Base-by-base conservation (phyloP, 2,113 vertebrate species). In the Ardeotis arabs region DNA sequence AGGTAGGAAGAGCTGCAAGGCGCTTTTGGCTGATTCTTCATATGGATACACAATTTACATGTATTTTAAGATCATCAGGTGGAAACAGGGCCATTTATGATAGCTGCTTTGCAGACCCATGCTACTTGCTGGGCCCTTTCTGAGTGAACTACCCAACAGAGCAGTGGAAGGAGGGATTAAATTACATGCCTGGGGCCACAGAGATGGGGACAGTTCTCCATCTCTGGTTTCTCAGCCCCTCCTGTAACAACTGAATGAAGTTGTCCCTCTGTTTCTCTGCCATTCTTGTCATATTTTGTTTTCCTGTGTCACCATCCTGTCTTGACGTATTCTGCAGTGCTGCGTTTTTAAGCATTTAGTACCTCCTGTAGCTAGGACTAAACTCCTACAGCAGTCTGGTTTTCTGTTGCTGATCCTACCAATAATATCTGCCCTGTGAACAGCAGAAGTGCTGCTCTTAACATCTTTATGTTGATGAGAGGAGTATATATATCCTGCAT, bases 211-310 rank as follows among this genome's bases (percentile, higher is more conserved):
- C 62, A 94, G 52, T 67, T 93, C 53, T 78, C 27, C 29, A 47
- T 67, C 75, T 94, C 87, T 91, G 58, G n/a, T 90, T 95, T 96
- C 93, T 85, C 49, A 86, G 56, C 2, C 5, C 29, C 73, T 89
- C 29, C 37, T 70, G 37, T 58, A 74, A 82, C 66, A 85, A 53
- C 66, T 84, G 84, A 92, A 76, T 64, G 60, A 82, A 90, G 47
- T 79, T 50, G 8, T 21, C 33, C 7, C 23, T 84, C 60, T 83
- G 27, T 92, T 92, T 94, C 64, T 73, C 53, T 70, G 37, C 37
- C 66, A 85, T 89, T 91, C 75, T 73, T 91, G 53, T 60, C 10
- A 35, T 90, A 70, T 79, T 96, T 95, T 89, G 29, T 83, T 80
- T 87, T 77, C 27, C 33, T 31, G 7, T 50, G 47, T 74, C 64